phyloP scores from a whole-genome alignment of 2,797 vertebrate species.

The Labroides dimidiatus region DNA sequence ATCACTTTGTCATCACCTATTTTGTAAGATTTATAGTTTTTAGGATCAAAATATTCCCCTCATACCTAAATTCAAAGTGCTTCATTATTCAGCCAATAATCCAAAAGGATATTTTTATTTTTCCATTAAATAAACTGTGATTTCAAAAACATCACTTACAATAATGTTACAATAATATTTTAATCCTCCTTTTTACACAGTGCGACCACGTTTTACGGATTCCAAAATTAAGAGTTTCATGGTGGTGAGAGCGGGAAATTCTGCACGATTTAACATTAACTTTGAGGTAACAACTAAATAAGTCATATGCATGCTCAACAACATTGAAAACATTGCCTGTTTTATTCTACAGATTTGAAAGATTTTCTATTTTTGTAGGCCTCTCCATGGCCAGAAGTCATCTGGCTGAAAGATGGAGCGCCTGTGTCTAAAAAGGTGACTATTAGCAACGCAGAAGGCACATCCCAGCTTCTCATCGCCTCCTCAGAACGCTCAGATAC shows the following conservation, averaged over 20 bases:
- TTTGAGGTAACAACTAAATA: slow-evolving; percentile 85
- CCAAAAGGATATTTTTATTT: too few relatives aligned
- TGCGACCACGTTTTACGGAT: slow-evolving; percentile 88
- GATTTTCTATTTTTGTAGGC: slow-evolving; percentile 78
- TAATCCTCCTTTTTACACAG: slow-evolving; percentile 67
- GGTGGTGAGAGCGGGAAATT: slow-evolving; percentile 87
- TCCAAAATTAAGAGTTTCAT: slow-evolving; percentile 85
- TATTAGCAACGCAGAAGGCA: slow-evolving; percentile 79
- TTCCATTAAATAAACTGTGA: too few relatives aligned
- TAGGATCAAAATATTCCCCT: too few relatives aligned
- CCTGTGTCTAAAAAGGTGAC: slow-evolving; percentile 84
- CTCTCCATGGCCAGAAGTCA: slow-evolving; percentile 87
- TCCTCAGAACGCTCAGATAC: slow-evolving; percentile 84
- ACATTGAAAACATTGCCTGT: background rate
- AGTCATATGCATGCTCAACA: background rate
- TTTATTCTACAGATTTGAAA: background rate
- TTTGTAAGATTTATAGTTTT: too few relatives aligned
- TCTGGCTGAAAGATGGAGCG: slow-evolving; percentile 90
- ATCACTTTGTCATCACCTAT: too few relatives aligned
- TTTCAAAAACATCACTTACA: too few relatives aligned
- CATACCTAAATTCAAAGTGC: too few relatives aligned
- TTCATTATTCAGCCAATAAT: too few relatives aligned
- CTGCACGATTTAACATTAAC: slow-evolving; percentile 85
- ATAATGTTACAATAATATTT: background rate
- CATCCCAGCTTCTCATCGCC: slow-evolving; percentile 88